phyloP scores from a whole-genome alignment of 2,888 invertebrate species.

The Lymantria monacha region DNA sequence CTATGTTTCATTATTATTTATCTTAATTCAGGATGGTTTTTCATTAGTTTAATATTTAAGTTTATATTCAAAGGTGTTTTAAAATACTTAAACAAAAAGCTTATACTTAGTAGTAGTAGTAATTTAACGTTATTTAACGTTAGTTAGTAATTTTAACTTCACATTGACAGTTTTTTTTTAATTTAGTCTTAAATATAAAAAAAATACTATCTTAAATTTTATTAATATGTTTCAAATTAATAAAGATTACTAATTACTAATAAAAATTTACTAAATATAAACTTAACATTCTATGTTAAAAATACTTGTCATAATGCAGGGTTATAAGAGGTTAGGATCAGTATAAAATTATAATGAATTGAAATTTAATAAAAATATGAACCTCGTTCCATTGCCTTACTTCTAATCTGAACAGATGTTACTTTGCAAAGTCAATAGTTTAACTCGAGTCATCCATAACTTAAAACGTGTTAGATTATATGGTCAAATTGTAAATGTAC shows the following conservation, averaged over 20 bases:
- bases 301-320: conserved; percentile 3
- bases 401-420: conserved; percentile 18
- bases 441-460: conserved; percentile 14
- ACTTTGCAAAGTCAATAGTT: conserved; percentile 18
- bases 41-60: conserved; percentile 42
- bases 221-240: neutral
- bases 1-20: too few relatives aligned
- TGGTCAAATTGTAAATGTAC: conserved; percentile 18
- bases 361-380: conserved; percentile 2
- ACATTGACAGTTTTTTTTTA: conserved; percentile 10
- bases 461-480: conserved; percentile 15
- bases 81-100: conserved; percentile 25
- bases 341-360: conserved; percentile 1
- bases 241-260: neutral
- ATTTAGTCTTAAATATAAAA: conserved; percentile 2
- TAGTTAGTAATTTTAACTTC: conserved; percentile 13
- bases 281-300: conserved; percentile 1
- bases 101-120: conserved; percentile 21
- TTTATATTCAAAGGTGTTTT: conserved; percentile 24
- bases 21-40: too few relatives aligned
- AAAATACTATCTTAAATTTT: neutral
- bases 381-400: conserved; percentile 1
- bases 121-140: neutral
- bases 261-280: neutral
- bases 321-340: conserved; percentile 1